Conservation (phyloP, 1,140 invertebrate genomes). For the Ceratina australensis region DNA sequence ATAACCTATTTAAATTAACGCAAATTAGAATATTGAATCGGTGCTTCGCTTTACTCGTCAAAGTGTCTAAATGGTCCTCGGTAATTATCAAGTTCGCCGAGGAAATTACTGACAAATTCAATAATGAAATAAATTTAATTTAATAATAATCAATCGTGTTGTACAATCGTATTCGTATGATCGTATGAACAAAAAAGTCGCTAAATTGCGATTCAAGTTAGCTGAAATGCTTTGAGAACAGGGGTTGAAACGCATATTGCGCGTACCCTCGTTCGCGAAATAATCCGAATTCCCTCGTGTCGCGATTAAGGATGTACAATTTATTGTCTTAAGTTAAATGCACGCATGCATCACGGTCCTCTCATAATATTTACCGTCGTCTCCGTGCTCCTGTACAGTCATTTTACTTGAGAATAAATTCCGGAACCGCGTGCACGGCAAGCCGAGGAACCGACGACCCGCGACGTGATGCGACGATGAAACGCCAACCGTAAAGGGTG, state of each 20-base stretch:
- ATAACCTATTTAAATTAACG: not conserved
- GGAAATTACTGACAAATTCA: not conserved
- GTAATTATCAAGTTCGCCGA: not conserved
- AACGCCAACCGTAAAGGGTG: not conserved
- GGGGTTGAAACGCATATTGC: not conserved
- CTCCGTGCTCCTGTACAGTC: conserved; percentile 8
- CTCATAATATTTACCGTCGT: conserved; percentile 41
- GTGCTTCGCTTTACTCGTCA: not conserved
- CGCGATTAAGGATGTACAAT: conserved; percentile 33
- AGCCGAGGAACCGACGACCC: conserved; percentile 3
- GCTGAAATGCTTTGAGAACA: not conserved
- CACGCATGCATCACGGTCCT: conserved; percentile 23
- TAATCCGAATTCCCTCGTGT: conserved; percentile 30
- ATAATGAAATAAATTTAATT: too few species aligned
- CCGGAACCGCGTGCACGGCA: conserved; percentile 19
- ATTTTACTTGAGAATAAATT: conserved; percentile 47
- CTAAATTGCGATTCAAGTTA: too few species aligned
- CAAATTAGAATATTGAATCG: not conserved
- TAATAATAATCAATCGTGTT: too few species aligned
- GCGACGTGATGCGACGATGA: not conserved
- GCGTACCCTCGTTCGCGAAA: not conserved
- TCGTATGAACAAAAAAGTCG: too few species aligned
- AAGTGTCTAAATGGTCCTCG: not conserved
- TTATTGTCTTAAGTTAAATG: conserved; percentile 24
- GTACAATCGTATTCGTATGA: too few species aligned